phyloP scores from a whole-genome alignment of 1,140 invertebrate genomes.

The Drusus annulatus region DNA sequence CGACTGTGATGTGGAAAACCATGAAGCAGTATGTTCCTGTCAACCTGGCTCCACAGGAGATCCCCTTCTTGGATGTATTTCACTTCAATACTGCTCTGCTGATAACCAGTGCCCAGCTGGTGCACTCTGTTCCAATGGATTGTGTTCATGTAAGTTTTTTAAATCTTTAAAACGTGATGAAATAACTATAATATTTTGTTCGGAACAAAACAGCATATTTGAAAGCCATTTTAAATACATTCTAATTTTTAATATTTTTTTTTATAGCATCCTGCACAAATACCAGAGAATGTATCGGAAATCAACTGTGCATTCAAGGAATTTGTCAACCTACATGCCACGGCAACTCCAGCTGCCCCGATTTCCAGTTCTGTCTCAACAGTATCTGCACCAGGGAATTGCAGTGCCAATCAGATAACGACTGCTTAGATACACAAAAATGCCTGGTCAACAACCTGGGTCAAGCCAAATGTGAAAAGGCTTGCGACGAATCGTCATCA shows the following conservation, averaged over 20 bases:
- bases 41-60: constrained; percentile 87
- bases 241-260: constrained; percentile 42
- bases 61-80: constrained; percentile 85
- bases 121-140: constrained; percentile 84
- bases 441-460: constrained; percentile 80
- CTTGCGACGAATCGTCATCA: constrained; percentile 75
- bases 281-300: constrained; percentile 84
- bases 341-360: constrained; percentile 82
- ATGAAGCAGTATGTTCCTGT: constrained; percentile 86
- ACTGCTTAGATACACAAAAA: constrained; percentile 77
- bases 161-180: neutral
- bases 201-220: no score
- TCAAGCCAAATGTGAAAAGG: constrained; percentile 80
- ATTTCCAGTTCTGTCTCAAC: constrained; percentile 86
- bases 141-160: constrained; percentile 79
- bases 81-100: constrained; percentile 83
- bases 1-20: constrained; percentile 79
- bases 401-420: constrained; percentile 78
- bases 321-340: constrained; percentile 86
- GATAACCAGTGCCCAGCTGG: constrained; percentile 86
- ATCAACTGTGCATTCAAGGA: constrained; percentile 85
- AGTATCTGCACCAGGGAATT: constrained; percentile 87
- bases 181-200: constrained; percentile 13
- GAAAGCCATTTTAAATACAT: neutral
- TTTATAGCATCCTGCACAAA: constrained; percentile 79